Evolutionary conservation across 2,113 vertebrate genomes (phyloP).

Genomic region (Prinia subflava): DNA sequence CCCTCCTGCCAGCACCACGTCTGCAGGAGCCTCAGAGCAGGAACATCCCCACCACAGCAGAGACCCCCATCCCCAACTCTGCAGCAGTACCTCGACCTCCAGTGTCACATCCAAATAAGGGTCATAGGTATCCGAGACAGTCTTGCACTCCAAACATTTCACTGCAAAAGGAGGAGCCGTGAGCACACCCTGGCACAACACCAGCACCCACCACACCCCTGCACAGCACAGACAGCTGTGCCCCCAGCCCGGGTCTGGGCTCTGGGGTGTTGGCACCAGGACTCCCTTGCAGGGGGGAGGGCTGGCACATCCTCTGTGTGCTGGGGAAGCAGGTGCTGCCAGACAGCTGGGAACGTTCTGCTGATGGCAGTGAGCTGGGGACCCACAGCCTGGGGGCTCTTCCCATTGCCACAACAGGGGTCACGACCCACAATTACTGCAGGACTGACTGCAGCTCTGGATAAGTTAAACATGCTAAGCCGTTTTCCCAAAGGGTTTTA

Average conservation of each 20-base stretch:
- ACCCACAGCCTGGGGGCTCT: background rate
- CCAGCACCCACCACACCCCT: background rate
- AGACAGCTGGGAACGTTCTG: background rate
- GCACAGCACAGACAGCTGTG: background rate
- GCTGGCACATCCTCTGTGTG: background rate
- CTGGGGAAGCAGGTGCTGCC: background rate
- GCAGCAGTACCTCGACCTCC: constrained; percentile 84
- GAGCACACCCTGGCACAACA: background rate
- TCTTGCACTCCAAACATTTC: constrained; percentile 90
- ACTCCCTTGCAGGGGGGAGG: background rate
- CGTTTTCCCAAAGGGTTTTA: background rate
- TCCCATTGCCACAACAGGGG: background rate
- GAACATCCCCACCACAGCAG: background rate
- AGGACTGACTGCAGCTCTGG: background rate
- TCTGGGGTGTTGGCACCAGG: background rate
- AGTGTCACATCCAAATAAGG: constrained; percentile 91
- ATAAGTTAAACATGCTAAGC: rapidly evolving
- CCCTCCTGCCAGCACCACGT: background rate
- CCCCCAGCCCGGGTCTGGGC: rapidly evolving
- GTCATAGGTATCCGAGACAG: constrained; percentile 92
- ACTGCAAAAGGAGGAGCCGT: constrained; percentile 73
- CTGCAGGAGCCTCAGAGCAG: background rate
- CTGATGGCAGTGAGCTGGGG: background rate
- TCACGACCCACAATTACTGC: background rate
- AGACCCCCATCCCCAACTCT: background rate